phyloP scores from a whole-genome alignment of 1,140 invertebrate species.

The Drosophila pectinifera region DNA sequence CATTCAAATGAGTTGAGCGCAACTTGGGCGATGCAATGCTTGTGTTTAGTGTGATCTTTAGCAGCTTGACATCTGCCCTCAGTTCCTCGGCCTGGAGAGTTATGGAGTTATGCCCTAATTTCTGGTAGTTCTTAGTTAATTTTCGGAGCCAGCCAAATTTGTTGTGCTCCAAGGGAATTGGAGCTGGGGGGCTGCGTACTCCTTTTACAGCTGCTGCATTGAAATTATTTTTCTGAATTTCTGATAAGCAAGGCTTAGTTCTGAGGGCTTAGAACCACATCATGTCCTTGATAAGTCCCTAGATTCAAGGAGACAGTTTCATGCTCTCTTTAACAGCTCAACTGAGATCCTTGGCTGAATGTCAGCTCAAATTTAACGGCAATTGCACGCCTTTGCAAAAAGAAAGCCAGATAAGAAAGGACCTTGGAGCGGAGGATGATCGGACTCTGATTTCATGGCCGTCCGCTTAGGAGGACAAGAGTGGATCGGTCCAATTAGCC shows the following conservation, averaged over 20 bases:
- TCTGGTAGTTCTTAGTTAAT: slow-evolving; percentile 61
- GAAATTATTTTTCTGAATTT: background rate
- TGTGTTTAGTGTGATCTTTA: slow-evolving; percentile 59
- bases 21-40: slow-evolving; percentile 28
- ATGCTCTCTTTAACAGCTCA: background rate
- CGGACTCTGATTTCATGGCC: slow-evolving; percentile 64
- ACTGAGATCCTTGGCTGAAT: slow-evolving; percentile 18
- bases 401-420: slow-evolving; percentile 23
- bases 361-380: slow-evolving; percentile 69
- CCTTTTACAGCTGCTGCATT: slow-evolving; percentile 13
- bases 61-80: slow-evolving; percentile 70
- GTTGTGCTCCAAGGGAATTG: slow-evolving; percentile 23
- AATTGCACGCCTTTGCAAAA: slow-evolving; percentile 55
- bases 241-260: background rate
- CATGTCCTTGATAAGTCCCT: background rate
- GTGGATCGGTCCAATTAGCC: slow-evolving; percentile 67
- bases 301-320: background rate
- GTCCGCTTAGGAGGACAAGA: slow-evolving; percentile 36
- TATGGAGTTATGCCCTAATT: slow-evolving; percentile 72
- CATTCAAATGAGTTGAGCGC: slow-evolving; percentile 72
- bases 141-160: slow-evolving; percentile 53
- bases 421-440: slow-evolving; percentile 22
- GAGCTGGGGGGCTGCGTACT: background rate
- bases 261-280: background rate
- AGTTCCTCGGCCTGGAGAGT: slow-evolving; percentile 11